A percentile compares a stretch with the other conserved stretches of the same genome.
Evolutionary conservation across 2,888 invertebrate species (phyloP).

Genomic region (Gryllus longicercus): DNA sequence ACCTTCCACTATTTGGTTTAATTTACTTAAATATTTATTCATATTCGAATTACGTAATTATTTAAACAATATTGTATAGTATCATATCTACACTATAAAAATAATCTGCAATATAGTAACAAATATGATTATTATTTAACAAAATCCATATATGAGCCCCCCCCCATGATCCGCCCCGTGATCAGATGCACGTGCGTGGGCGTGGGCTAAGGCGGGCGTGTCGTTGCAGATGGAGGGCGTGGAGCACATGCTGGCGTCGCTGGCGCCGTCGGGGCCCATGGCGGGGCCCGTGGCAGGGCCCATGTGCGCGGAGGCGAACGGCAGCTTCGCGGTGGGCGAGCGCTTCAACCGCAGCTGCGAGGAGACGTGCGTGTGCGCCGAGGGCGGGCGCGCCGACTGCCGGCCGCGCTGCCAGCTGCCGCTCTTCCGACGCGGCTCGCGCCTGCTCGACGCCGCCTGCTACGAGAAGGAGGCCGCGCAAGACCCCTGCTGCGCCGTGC

Average conservation of each 20-base stretch:
- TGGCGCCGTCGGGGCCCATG: background rate
- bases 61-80: too few relatives aligned
- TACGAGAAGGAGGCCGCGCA: conserved; percentile 61
- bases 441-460: conserved; percentile 62
- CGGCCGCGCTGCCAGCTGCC: conserved; percentile 68
- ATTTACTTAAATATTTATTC: too few relatives aligned
- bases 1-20: too few relatives aligned
- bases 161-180: too few relatives aligned
- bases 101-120: too few relatives aligned
- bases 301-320: conserved; percentile 24
- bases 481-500: conserved; percentile 66
- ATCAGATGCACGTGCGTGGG: background rate
- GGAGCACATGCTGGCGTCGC: background rate
- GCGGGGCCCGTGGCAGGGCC: too few relatives aligned
- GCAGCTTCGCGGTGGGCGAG: conserved; percentile 28
- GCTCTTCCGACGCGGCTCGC: conserved; percentile 63
- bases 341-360: conserved; percentile 68
- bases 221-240: background rate
- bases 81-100: too few relatives aligned
- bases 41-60: too few relatives aligned
- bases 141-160: too few relatives aligned
- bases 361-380: conserved; percentile 68
- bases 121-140: too few relatives aligned
- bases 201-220: background rate
- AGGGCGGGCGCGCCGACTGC: conserved; percentile 63